phyloP scores from a whole-genome alignment of 2,888 invertebrate species.

The Pegoplata infirma region DNA sequence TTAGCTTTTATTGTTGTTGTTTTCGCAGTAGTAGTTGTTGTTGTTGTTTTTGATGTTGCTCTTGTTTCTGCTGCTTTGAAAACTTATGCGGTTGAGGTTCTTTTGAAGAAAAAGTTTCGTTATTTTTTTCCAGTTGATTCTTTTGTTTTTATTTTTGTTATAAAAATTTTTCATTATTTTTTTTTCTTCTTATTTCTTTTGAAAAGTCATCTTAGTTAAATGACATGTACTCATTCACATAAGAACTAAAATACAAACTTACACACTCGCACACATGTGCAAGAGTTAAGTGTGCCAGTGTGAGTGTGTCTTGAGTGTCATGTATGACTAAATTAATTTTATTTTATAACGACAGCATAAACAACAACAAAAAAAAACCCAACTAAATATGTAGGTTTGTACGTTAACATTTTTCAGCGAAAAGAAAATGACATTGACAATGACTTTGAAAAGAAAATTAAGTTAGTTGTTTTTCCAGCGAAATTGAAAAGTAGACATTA shows the following conservation, averaged over 20 bases:
- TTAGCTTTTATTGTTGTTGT: constrained; percentile 1
- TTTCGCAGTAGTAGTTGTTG: background rate
- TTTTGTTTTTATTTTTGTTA: constrained; percentile 2
- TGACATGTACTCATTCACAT: constrained; percentile 10
- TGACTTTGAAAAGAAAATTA: constrained; percentile 47
- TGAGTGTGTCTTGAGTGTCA: background rate
- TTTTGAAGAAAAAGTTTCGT: background rate
- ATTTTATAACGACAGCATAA: constrained; percentile 22
- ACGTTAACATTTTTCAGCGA: background rate
- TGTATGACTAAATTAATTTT: constrained; percentile 28
- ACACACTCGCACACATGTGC: background rate
- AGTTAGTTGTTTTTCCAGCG: no score
- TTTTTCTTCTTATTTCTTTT: background rate
- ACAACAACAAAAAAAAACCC: background rate
- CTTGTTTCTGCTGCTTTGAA: constrained; percentile 1
- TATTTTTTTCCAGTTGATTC: no score
- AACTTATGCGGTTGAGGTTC: constrained; percentile 19
- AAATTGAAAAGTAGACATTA: no score
- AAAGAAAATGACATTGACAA: constrained; percentile 42
- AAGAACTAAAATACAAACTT: background rate
- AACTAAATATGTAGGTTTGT: no score
- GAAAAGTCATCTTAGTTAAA: constrained; percentile 22
- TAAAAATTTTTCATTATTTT: no score
- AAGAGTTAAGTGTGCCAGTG: background rate
- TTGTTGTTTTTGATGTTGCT: background rate